These are phyloP conservation scores for Crocuta crocuta DNA, from an alignment of 2,113 vertebrate genomes.

Conservation along the genomic window DNA sequence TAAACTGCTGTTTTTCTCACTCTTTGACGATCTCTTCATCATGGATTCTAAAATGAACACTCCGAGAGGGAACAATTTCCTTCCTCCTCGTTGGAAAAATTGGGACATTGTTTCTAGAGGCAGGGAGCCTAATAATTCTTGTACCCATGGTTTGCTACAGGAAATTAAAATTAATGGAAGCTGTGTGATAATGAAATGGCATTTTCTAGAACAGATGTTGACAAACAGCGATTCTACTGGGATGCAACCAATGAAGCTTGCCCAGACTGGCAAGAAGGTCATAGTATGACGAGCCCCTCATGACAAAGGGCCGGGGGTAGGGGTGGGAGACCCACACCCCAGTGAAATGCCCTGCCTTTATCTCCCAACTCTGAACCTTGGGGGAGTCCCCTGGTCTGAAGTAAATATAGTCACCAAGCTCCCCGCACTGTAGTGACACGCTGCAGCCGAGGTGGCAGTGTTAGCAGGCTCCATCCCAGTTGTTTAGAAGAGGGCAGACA, in stretches of 20 bases:
- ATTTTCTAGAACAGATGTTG: slow-evolving; percentile 2
- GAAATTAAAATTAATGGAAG: slow-evolving; percentile 60
- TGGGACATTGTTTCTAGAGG: not conserved
- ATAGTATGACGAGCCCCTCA: not conserved
- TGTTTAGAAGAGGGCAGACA: not conserved
- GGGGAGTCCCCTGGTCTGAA: not conserved
- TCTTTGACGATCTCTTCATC: not conserved
- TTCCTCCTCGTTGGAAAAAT: not conserved
- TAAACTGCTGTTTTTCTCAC: not conserved
- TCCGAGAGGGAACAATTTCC: slow-evolving; percentile 17
- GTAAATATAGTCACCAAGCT: not conserved
- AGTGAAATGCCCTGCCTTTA: not conserved
- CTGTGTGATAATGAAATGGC: slow-evolving; percentile 2
- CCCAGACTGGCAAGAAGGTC: not conserved
- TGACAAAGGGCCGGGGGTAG: not conserved
- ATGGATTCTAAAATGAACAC: not conserved
- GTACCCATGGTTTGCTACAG: not conserved
- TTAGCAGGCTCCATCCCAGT: not conserved
- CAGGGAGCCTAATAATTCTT: slow-evolving; percentile 30
- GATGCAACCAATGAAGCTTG: not conserved
- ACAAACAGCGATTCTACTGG: not conserved
- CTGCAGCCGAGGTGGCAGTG: not conserved
- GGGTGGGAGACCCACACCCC: not conserved
- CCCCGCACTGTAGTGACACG: not conserved
- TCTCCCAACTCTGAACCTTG: not conserved